phyloP scores from a whole-genome alignment of 2,888 invertebrate genomes.

The Cinara cedri region DNA sequence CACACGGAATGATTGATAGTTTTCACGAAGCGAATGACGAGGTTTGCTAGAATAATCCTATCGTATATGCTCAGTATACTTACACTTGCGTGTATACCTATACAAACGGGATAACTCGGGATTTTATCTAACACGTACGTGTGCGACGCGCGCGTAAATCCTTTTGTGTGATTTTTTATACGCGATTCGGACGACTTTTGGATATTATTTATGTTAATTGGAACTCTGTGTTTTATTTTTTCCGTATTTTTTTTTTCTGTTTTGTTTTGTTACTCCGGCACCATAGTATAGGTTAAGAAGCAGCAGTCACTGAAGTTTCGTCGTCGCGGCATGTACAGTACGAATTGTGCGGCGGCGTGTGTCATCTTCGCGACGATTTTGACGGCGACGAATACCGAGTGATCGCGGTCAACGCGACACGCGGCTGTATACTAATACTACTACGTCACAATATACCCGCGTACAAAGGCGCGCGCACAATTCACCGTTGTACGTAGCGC shows the following conservation, averaged over 20 bases:
- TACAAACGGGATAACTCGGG: background rate
- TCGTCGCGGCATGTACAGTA: background rate
- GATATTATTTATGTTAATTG: background rate
- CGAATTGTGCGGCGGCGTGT: no score
- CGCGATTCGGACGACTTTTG: conserved; percentile 19
- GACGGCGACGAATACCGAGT: background rate
- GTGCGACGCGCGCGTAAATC: background rate
- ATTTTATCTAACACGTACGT: background rate
- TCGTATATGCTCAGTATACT: no score
- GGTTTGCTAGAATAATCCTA: background rate
- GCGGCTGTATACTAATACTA: no score
- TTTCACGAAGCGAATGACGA: background rate
- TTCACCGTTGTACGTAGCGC: background rate
- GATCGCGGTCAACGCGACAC: background rate
- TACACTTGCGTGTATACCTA: background rate
- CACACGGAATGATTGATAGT: background rate
- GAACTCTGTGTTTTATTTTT: background rate
- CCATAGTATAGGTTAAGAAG: conserved; percentile 24
- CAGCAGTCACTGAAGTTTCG: background rate
- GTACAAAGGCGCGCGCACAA: background rate
- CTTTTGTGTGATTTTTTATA: background rate
- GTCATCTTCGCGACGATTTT: background rate
- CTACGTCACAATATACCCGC: no score
- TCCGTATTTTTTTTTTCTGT: background rate
- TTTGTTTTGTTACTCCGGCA: conserved; percentile 1